phyloP scores from a whole-genome alignment of 2,113 vertebrate genomes.

The Entomyzon cyanotis region DNA sequence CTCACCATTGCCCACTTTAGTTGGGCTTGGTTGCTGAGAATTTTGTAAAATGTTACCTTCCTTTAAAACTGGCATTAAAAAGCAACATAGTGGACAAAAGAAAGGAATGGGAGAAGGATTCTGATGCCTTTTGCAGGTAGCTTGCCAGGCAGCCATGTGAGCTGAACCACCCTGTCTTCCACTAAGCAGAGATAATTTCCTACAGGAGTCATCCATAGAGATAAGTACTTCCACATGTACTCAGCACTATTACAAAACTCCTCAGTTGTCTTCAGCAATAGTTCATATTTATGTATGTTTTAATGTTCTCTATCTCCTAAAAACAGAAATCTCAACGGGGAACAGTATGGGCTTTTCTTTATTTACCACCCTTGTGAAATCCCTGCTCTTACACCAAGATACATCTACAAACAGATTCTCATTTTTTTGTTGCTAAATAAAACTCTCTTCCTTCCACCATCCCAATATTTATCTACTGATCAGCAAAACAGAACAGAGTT shows the following conservation, averaged over 20 bases:
- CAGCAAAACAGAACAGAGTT: neutral
- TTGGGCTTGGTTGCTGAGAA: neutral
- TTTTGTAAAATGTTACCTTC: neutral
- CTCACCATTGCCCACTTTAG: neutral
- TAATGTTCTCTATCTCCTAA: neutral
- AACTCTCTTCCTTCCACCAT: neutral
- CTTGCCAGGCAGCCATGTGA: neutral
- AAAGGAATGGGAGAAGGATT: neutral
- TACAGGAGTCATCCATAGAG: neutral
- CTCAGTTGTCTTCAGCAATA: neutral
- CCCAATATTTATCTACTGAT: neutral
- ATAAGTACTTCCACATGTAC: neutral
- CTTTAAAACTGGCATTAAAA: neutral
- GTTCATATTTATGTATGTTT: neutral
- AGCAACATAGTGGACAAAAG: neutral
- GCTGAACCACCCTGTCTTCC: neutral
- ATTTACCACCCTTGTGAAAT: neutral
- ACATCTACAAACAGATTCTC: neutral
- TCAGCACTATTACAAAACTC: neutral
- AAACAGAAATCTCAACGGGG: neutral
- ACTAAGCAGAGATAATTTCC: neutral
- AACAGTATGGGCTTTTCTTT: neutral
- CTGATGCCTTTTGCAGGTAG: neutral
- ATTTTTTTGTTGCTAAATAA: neutral
- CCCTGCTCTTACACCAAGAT: neutral